Evolutionary conservation across 2,113 vertebrate genomes (phyloP).

Genomic region (Dicaeum eximium): DNA sequence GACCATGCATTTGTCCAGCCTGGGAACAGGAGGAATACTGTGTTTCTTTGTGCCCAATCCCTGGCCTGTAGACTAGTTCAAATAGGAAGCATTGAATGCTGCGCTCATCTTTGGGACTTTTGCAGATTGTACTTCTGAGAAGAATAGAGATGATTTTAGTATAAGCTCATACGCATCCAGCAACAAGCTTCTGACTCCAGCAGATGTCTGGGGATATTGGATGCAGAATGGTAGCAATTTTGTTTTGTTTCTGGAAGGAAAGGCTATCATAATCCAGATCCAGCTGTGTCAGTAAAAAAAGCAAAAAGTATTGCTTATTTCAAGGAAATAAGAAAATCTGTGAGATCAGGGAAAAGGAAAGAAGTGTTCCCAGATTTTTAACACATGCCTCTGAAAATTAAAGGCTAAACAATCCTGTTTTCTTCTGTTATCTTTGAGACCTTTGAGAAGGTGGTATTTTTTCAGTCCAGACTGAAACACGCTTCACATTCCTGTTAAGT

Average conservation of each 20-base stretch:
- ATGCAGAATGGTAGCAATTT: constrained; percentile 45
- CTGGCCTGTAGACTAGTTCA: background rate
- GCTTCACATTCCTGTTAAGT: background rate
- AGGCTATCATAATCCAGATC: constrained; percentile 12
- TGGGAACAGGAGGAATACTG: constrained; percentile 14
- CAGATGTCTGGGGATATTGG: constrained; percentile 46
- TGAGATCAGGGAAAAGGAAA: background rate
- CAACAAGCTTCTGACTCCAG: constrained; percentile 9
- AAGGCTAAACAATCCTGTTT: background rate
- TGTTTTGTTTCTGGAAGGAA: constrained; percentile 51
- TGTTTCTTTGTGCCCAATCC: background rate
- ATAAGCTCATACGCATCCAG: constrained; percentile 13
- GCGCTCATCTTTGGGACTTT: background rate
- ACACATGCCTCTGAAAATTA: background rate
- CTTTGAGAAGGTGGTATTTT: background rate
- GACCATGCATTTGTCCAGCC: constrained; percentile 25
- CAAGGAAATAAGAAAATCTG: constrained; percentile 35
- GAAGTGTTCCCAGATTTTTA: background rate
- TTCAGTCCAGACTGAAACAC: background rate
- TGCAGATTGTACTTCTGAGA: constrained; percentile 13
- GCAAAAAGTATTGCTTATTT: constrained; percentile 6
- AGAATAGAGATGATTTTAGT: constrained; percentile 52
- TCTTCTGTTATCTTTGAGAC: background rate
- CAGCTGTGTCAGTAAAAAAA: constrained; percentile 30
- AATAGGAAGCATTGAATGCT: background rate